Base-by-base conservation (phyloP, 2,797 vertebrate genomes). In the Girardinus metallicus region DNA sequence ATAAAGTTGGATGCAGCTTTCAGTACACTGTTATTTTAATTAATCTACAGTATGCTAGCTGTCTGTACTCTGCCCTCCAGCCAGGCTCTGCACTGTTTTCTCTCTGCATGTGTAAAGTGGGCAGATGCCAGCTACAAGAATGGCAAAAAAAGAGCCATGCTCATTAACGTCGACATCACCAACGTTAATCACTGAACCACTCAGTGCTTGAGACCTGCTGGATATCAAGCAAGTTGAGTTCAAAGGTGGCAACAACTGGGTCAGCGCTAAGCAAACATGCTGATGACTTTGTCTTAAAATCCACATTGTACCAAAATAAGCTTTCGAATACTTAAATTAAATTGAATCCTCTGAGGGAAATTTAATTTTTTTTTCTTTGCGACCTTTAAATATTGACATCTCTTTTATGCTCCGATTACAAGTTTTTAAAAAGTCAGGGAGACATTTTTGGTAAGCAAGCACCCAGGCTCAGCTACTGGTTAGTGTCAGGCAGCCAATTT, bases 131-230 rank as follows among this genome's bases (percentile, higher is more conserved):
- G 84, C 89, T 70, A 77, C 83, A n/a, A 85, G 78, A 85, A 77
- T n/a, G 47, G 87, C 82, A 87, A 76, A 84, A 81, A 87, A 83
- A 86, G 88, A 85, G 75, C 83, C 86, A 55, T 49, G 57, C 91
- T 91, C 87, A 88, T 91, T 89, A 92, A 64, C 39, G 11, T 47
- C 76, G 62, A 55, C 78, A 83, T 29, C 77, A 70, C 71, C 3
- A 13, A 66, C 86, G 91, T 93, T 89, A 93, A 92, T 93, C 90
- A 93, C 85, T 73, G 16, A 80, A 82, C 77, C 83, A 82, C 83
- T 64, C 81, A 74, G 82, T 72, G 70, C 74, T 60, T 4, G n/a
- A 78, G 75, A 85, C 41, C 66, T 78, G 80, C 81, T 41, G 86
- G 82, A 80, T 82, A 77, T 70, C 75, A 76, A 79, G 81, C 62